Base-by-base conservation (phyloP, 92 coral and sea anemone species). In the Plumapathes pennacea region DNA sequence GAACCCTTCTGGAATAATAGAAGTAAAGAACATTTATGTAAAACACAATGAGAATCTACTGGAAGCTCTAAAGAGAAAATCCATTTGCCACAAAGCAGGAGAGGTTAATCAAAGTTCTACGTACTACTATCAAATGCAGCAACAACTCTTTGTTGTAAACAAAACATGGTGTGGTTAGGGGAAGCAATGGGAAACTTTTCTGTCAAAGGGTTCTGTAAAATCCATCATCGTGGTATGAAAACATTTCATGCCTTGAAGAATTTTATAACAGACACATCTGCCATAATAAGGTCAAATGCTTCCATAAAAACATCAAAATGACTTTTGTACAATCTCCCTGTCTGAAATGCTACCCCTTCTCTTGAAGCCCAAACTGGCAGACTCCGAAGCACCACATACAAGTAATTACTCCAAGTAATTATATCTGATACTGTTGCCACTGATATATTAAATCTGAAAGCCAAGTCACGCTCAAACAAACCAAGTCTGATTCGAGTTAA, bases 321-420 rank as follows among this genome's bases (percentile, higher is more conserved):
- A 34, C 51, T 52, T 69, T 64, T 57, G 77, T 12, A 64, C 76
- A 63, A 71, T 66, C 44, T 69, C 69, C 41, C 81, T 52, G 54
- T 83, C 74, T 56, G 90, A 84, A 32, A 84, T 77, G 63, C 63
- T 64, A 23, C 82, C 90, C 20, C 68, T 25, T 81, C 82, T 52
- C 59, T 72, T 18, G 71, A 65, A 7, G 76, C 19, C 77, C 72
- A 81, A 11, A 57, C 40, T 32, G 87, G 82, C 9, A 64, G 39
- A 55, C 77, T 58, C 12, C 81, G 81, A 53, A 63, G 43, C 36
- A 63, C 50, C 3, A 62, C 2, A 62, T 7, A 62, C 23, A 73
- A 40, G 28, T 29, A 64, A 49, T 80, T 72, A 57, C 65, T 60
- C 52, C 64, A 78, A 26, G 82, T 72, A 10, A 60, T 71, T 5